Conservation (phyloP, 1,140 invertebrate species). For the Drosophila carrolli region DNA sequence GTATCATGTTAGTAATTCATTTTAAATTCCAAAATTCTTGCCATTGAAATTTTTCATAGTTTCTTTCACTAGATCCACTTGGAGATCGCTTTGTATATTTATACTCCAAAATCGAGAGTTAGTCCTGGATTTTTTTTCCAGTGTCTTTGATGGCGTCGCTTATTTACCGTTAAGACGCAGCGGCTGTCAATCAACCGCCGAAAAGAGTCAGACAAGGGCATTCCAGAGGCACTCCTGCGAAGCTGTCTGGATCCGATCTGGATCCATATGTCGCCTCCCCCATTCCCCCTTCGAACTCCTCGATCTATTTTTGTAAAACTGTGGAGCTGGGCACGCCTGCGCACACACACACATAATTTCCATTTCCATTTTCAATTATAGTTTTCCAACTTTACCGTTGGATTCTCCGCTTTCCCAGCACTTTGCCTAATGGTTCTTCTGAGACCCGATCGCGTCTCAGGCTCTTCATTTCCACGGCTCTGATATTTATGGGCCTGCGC, state of each 20-base stretch:
- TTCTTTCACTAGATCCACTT: too few relatives aligned
- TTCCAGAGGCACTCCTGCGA: conserved; percentile 79
- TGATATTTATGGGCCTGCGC: conserved; percentile 63
- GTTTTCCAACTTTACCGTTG: conserved; percentile 62
- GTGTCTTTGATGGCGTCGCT: conserved; percentile 55
- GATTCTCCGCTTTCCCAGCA: conserved; percentile 46
- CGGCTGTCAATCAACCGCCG: conserved; percentile 68
- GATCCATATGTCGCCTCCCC: conserved; percentile 62
- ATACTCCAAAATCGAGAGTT: too few relatives aligned
- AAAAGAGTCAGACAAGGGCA: conserved; percentile 47
- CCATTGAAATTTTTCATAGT: too few relatives aligned
- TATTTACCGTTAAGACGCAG: conserved; percentile 77
- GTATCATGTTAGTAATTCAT: too few relatives aligned
- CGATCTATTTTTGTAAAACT: conserved; percentile 37
- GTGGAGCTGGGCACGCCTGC: conserved; percentile 58
- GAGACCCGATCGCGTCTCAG: conserved; percentile 53
- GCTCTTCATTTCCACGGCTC: conserved; percentile 17
- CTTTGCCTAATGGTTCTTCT: conserved; percentile 68
- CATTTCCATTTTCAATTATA: conserved; percentile 36
- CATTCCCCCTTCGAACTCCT: neutral
- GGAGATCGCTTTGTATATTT: too few relatives aligned
- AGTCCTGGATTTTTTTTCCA: neutral
- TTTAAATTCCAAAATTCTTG: too few relatives aligned
- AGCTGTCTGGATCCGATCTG: conserved; percentile 54
- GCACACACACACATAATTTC: conserved; percentile 39